Percentiles rank a stretch among this genome's conserved stretches.
Conservation (phyloP, 2,797 vertebrate species). For the Pogonophryne albipinna region DNA sequence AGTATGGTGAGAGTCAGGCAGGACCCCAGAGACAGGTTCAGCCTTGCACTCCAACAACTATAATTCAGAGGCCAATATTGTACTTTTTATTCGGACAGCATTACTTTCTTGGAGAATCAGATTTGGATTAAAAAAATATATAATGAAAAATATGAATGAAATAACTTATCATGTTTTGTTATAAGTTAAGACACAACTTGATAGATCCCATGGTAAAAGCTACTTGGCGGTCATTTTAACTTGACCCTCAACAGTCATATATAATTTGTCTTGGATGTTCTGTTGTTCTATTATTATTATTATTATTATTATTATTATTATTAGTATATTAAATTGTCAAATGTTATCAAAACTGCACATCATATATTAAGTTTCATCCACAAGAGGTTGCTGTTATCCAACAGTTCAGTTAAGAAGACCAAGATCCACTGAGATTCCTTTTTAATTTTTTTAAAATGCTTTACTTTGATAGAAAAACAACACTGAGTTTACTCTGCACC, state of each 20-base stretch:
- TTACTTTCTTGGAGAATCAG: too few relatives aligned
- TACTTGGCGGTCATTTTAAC: too few relatives aligned
- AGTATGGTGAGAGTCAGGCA: too few relatives aligned
- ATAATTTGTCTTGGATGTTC: background rate
- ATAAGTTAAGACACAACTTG: too few relatives aligned
- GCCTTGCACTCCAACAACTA: background rate
- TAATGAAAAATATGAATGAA: too few relatives aligned
- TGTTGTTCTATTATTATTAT: background rate
- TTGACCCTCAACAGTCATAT: background rate
- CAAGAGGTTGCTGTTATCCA: slow-evolving; percentile 68
- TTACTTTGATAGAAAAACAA: background rate
- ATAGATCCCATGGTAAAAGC: too few relatives aligned
- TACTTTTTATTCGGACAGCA: too few relatives aligned
- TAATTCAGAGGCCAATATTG: too few relatives aligned
- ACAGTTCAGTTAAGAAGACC: background rate
- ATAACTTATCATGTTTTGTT: too few relatives aligned
- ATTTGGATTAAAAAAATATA: too few relatives aligned
- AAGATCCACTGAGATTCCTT: background rate
- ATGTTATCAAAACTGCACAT: background rate
- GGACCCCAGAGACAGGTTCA: background rate
- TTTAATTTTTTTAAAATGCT: slow-evolving; percentile 5
- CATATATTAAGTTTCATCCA: slow-evolving; percentile 50
- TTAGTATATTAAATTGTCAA: background rate
- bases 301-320: too few relatives aligned
- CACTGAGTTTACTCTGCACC: background rate